Evolutionary conservation across 23 tunicate genomes (phyloP).

Genomic region (Trididemnum nubilum): DNA sequence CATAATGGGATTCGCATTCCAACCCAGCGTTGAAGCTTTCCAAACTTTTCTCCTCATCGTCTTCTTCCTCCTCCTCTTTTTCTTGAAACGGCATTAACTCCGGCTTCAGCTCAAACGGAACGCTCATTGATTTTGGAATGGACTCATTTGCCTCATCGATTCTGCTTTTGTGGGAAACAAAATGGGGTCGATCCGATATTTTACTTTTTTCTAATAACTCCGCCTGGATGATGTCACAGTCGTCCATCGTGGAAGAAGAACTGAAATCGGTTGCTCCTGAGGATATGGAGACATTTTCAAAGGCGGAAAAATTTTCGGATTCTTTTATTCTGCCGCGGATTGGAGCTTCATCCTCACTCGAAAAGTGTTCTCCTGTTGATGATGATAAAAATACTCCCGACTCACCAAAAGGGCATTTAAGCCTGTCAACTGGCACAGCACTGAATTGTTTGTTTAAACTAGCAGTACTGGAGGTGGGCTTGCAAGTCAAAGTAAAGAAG

Average conservation of each 20-base stretch:
- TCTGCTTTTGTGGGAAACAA: conserved; percentile 19
- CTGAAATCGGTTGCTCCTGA: conserved; percentile 2
- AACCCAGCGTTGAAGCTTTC: not conserved
- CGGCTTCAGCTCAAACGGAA: conserved; percentile 21
- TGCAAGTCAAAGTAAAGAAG: conserved; percentile 21
- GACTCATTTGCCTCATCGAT: not conserved
- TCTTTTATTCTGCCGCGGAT: not conserved
- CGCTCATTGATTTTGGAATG: not conserved
- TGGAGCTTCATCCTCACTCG: not conserved
- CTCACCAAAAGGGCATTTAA: not conserved
- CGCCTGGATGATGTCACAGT: not conserved
- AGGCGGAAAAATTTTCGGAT: not conserved
- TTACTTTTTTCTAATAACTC: conserved; percentile 8
- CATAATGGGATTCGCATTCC: not conserved
- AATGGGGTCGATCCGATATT: conserved; percentile 14
- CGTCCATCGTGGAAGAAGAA: conserved; percentile 4
- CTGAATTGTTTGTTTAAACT: not conserved
- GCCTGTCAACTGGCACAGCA: not conserved
- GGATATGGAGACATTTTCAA: conserved; percentile 1
- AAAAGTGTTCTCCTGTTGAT: not conserved
- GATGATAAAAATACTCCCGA: not conserved
- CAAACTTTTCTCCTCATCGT: not conserved
- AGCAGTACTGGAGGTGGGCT: not conserved
- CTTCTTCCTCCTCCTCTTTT: not conserved
- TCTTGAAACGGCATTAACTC: not conserved